phyloP scores from a whole-genome alignment of 2,113 vertebrate species.

The Amblyopsis rosae region DNA sequence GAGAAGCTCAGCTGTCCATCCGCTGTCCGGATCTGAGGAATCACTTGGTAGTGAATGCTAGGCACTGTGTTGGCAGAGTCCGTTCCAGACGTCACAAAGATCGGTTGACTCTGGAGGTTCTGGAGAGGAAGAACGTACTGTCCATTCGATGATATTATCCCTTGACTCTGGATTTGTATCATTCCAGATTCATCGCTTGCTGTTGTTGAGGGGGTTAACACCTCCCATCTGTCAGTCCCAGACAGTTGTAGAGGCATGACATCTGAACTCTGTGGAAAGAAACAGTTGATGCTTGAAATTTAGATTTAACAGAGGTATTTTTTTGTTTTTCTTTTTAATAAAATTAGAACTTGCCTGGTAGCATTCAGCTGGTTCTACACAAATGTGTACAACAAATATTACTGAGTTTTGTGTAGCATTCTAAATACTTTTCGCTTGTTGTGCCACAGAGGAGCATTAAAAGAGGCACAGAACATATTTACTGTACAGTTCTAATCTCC shows the following conservation, averaged over 20 bases:
- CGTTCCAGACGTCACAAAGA: conserved; percentile 94
- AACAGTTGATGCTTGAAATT: conserved; percentile 27
- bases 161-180: conserved; percentile 92
- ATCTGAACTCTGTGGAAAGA: conserved; percentile 82
- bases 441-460: too few relatives aligned
- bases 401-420: too few relatives aligned
- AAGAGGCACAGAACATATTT: too few relatives aligned
- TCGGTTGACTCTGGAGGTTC: conserved; percentile 95
- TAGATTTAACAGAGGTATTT: background rate
- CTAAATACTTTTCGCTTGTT: too few relatives aligned
- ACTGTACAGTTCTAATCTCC: too few relatives aligned
- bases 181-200: conserved; percentile 94
- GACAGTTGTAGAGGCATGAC: conserved; percentile 87
- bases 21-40: conserved; percentile 96
- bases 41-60: conserved; percentile 99
- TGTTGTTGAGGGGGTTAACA: conserved; percentile 84
- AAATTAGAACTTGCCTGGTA: background rate
- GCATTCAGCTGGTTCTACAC: too few relatives aligned
- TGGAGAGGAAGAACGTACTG: conserved; percentile 98
- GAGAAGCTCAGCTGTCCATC: conserved; percentile 97
- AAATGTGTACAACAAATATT: too few relatives aligned
- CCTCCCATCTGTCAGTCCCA: conserved; percentile 94
- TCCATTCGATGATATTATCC: conserved; percentile 93
- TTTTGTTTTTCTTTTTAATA: too few relatives aligned
- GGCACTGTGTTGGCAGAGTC: conserved; percentile 95